phyloP scores from a whole-genome alignment of 2,113 vertebrate species.

The Pteropus alecto region DNA sequence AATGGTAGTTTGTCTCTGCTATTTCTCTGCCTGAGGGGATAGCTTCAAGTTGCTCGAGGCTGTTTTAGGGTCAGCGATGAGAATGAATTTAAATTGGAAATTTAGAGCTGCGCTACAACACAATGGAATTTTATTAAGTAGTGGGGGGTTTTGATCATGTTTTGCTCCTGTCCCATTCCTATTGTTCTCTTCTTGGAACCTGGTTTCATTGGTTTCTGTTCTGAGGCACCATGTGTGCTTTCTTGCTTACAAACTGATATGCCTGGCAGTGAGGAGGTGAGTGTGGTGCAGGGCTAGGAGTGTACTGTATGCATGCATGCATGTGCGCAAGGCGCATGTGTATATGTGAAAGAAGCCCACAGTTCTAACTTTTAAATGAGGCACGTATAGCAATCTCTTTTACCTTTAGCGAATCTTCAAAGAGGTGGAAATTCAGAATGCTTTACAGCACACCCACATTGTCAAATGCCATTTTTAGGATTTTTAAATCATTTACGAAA shows the following conservation, averaged over 20 bases:
- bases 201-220: not conserved
- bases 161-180: not conserved
- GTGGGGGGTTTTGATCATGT: not conserved
- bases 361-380: not conserved
- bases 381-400: not conserved
- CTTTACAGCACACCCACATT: not conserved
- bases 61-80: not conserved
- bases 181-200: not conserved
- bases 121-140: not conserved
- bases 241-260: not conserved
- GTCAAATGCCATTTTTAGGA: not conserved
- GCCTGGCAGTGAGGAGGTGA: not conserved
- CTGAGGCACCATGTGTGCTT: not conserved
- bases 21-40: not conserved
- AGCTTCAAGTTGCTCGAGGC: not conserved
- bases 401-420: not conserved
- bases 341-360: not conserved
- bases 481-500: not conserved
- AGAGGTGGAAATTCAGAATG: not conserved
- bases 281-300: not conserved
- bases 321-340: not conserved
- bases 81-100: not conserved
- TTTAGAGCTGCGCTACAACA: not conserved
- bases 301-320: not conserved
- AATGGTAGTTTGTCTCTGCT: not conserved